Conservation (phyloP, 2,888 invertebrate species). For the Agonopterix arenella region DNA sequence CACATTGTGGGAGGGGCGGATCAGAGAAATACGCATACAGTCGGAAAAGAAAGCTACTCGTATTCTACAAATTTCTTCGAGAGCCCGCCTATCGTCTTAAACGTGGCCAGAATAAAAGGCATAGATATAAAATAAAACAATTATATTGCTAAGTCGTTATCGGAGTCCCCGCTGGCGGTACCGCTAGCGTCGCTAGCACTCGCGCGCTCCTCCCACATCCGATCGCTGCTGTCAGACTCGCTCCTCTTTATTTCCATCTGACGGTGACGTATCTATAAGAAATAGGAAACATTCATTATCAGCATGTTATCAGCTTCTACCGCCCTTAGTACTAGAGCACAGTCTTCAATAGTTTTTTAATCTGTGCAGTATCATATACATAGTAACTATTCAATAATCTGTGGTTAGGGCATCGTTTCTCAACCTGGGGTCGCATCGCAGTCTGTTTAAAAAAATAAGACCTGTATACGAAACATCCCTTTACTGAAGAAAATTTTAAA, state of each 20-base stretch:
- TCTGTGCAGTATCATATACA: too few relatives aligned
- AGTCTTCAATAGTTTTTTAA: background rate
- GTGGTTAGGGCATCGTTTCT: background rate
- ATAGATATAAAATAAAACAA: background rate
- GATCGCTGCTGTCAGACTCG: slow-evolving; percentile 29
- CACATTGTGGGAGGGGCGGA: too few relatives aligned
- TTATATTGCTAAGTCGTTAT: background rate
- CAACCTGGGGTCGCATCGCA: too few relatives aligned
- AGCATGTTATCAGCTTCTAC: background rate
- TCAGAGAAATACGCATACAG: too few relatives aligned
- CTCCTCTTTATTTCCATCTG: slow-evolving; percentile 53
- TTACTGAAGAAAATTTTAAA: too few relatives aligned
- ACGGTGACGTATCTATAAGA: slow-evolving; percentile 53
- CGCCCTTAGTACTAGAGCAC: too few relatives aligned
- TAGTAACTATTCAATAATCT: background rate
- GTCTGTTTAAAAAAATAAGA: too few relatives aligned
- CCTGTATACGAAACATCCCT: too few relatives aligned
- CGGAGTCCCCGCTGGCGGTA: slow-evolving; percentile 12
- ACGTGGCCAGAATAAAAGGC: too few relatives aligned
- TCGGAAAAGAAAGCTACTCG: too few relatives aligned
- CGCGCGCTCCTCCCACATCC: slow-evolving; percentile 43
- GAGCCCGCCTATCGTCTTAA: too few relatives aligned
- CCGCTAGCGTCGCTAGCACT: slow-evolving; percentile 17
- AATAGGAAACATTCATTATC: background rate
- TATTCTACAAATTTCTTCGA: too few relatives aligned